These are phyloP conservation scores for Indri indri DNA, from an alignment of 2,113 vertebrate genomes.

Conservation along the genomic window DNA sequence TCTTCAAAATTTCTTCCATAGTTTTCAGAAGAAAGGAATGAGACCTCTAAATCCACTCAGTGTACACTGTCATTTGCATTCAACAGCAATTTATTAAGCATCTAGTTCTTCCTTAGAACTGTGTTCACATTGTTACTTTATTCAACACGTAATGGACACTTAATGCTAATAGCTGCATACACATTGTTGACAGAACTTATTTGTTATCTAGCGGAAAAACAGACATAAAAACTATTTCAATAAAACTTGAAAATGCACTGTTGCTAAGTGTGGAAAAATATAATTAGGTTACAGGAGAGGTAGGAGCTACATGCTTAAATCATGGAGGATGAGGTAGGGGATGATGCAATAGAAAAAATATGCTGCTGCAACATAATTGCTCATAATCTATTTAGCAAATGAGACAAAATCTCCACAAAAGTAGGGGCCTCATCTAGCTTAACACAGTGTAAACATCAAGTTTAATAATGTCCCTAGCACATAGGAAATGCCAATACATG, in stretches of 20 bases:
- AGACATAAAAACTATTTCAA: background rate
- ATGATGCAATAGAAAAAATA: background rate
- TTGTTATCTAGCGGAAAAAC: background rate
- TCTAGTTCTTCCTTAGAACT: background rate
- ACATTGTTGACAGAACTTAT: background rate
- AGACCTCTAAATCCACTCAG: background rate
- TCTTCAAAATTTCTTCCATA: background rate
- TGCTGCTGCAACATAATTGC: background rate
- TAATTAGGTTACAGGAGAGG: background rate
- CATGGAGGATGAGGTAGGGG: no score
- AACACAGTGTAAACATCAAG: background rate
- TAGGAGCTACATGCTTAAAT: background rate
- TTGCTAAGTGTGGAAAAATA: background rate
- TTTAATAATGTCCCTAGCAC: background rate
- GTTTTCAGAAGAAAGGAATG: background rate
- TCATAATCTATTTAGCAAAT: background rate
- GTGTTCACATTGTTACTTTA: background rate
- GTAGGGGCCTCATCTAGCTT: background rate
- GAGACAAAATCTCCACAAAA: background rate
- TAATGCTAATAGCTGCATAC: background rate
- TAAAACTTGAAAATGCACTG: background rate
- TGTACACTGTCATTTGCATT: background rate
- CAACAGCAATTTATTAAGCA: background rate
- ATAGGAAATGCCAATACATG: background rate
- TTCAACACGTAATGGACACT: background rate